Evolutionary conservation across 1,140 invertebrate genomes (phyloP).

Genomic region (Drosophila sp.): DNA sequence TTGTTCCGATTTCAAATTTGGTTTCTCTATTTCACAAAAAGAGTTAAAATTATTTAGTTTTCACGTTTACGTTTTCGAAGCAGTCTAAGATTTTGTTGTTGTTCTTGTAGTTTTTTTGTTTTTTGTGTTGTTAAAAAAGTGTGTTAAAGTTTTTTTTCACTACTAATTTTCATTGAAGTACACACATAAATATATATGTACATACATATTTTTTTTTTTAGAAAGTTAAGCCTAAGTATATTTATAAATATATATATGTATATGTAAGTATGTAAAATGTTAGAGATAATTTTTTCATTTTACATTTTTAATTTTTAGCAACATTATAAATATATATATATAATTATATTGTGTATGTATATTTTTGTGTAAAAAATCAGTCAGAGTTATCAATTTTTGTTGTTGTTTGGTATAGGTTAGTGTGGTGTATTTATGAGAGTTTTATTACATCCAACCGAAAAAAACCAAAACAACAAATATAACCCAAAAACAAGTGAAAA

Average conservation of each 20-base stretch:
- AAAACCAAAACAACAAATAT: slow-evolving; percentile 1
- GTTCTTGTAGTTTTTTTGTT: slow-evolving; percentile 8
- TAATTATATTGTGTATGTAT: slow-evolving; percentile 61
- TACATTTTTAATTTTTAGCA: slow-evolving; percentile 45
- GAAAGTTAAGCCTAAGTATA: slow-evolving; percentile 29
- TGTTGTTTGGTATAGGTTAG: slow-evolving; percentile 24
- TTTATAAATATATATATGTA: slow-evolving; percentile 29
- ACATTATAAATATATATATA: slow-evolving; percentile 72
- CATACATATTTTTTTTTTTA: slow-evolving; percentile 21
- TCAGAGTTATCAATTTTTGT: slow-evolving; percentile 76
- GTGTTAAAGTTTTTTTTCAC: slow-evolving; percentile 36
- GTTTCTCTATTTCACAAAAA: slow-evolving; percentile 29
- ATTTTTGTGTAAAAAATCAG: slow-evolving; percentile 76
- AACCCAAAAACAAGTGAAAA: not conserved
- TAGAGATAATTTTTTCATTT: slow-evolving; percentile 17
- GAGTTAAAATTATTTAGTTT: slow-evolving; percentile 27
- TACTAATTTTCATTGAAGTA: slow-evolving; percentile 44
- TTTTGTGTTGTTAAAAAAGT: slow-evolving; percentile 62
- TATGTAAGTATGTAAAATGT: slow-evolving; percentile 31
- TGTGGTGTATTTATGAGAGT: not conserved
- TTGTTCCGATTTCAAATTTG: slow-evolving; percentile 47
- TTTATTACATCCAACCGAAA: not conserved
- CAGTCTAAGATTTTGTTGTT: slow-evolving; percentile 81
- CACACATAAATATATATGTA: slow-evolving; percentile 56
- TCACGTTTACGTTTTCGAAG: slow-evolving; percentile 79